Conservation (phyloP, 35 echinoderm and acorn worm species). For the Hemicentrotus pulcherrimus region DNA sequence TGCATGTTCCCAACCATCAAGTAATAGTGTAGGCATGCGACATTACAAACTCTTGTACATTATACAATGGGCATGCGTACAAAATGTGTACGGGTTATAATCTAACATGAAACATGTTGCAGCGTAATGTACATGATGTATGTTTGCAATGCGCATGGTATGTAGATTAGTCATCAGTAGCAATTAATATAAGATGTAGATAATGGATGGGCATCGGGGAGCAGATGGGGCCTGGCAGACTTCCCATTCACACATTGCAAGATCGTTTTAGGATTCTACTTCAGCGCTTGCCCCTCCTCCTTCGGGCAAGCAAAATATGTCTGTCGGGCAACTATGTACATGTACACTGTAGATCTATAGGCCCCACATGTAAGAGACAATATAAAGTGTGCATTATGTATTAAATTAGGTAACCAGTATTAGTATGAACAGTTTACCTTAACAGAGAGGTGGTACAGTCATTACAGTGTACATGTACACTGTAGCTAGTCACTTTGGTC, state of each 20-base stretch:
- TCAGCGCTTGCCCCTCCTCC: background rate
- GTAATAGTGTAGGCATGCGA: too few species aligned
- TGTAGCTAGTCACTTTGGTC: too few species aligned
- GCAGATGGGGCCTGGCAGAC: background rate
- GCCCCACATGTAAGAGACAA: background rate
- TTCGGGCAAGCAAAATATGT: background rate
- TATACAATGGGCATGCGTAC: too few species aligned
- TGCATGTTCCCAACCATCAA: too few species aligned
- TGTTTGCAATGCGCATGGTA: background rate
- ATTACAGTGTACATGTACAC: too few species aligned
- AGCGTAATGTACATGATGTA: background rate
- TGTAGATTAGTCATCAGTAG: background rate
- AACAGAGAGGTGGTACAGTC: too few species aligned
- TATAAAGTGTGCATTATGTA: too few species aligned
- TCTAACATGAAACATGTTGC: background rate
- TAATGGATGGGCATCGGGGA: background rate
- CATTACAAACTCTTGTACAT: too few species aligned
- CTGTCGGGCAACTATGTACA: background rate
- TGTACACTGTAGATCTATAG: background rate
- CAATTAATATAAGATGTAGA: slow-evolving; percentile 6
- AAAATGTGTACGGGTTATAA: background rate
- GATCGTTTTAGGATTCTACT: background rate
- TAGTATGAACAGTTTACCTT: too few species aligned
- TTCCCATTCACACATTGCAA: background rate
- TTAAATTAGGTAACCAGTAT: too few species aligned